A percentile compares a stretch with the other conserved stretches of the same genome.
phyloP scores from a whole-genome alignment of 1,140 invertebrate species.

The Campoletis sonorensis region DNA sequence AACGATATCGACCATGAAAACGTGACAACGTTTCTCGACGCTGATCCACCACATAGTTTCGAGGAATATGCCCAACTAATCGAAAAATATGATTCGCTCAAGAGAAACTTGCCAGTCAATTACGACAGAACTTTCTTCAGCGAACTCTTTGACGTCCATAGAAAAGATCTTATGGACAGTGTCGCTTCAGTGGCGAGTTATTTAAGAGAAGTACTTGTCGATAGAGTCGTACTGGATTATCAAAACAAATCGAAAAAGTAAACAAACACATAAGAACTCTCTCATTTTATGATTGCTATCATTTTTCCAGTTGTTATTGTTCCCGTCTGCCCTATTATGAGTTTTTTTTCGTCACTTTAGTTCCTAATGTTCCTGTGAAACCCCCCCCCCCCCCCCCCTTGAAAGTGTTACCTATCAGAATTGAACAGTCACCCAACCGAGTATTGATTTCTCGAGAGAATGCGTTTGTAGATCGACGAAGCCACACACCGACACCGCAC shows the following conservation, averaged over 20 bases:
- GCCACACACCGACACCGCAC: too few species aligned
- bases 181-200: conserved; percentile 83
- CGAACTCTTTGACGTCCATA: conserved; percentile 91
- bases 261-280: conserved; percentile 67
- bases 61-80: conserved; percentile 83
- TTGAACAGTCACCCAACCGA: too few species aligned
- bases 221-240: conserved; percentile 87
- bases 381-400: too few species aligned
- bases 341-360: background rate
- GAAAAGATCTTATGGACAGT: conserved; percentile 86
- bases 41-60: conserved; percentile 79
- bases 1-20: conserved; percentile 83
- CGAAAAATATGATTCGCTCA: conserved; percentile 81
- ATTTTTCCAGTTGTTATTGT: too few species aligned
- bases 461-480: too few species aligned
- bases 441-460: too few species aligned
- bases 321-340: too few species aligned
- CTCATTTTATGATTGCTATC: too few species aligned
- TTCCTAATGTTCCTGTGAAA: too few species aligned
- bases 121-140: conserved; percentile 84
- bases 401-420: too few species aligned
- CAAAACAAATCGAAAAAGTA: conserved; percentile 87
- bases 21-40: conserved; percentile 83
- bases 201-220: conserved; percentile 84
- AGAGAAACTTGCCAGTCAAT: conserved; percentile 80